Evolutionary conservation across 2,113 vertebrate species (phyloP), one percentile per base, ranked within the genome.

Genomic region (Lycocorax pyrrhopterus): DNA sequence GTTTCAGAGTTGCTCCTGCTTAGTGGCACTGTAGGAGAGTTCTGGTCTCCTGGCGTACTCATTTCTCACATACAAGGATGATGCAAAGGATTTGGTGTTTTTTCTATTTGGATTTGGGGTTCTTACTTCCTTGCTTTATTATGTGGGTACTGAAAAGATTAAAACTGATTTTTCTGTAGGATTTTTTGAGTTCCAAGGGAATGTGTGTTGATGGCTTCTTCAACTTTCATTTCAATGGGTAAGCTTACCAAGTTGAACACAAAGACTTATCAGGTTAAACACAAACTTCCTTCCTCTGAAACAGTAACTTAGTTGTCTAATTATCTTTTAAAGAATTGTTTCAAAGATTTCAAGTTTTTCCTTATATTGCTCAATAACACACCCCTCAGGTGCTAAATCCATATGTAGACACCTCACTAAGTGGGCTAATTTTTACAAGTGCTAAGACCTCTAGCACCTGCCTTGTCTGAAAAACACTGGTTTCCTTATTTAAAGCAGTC

Each of bases 401-500:
- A 33, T 89, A 84, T 37, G 73, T 89, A 96, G 94, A 75, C 90
- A 91, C 80, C 69, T 93, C 93, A 68, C 62, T 94, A 89, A 97
- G 66, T 81, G 86, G 64, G 46, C 80, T 93, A 81, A 81, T 51
- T 94, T 97, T 94, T 73, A 92, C 68, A 92, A 89, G 79, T 84
- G 73, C 88, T 93, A 90, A 93, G 80, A 88, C 73, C 79, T 90
- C 90, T 84, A 94, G 60, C 94, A 96, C 92, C 86, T 93, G 88
- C 60, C 60, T 90, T 10, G 5, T 84, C 90, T 95, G 88, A 95
- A 94, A 88, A 90, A 35, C 9, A 21, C 64, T 47, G 76, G 20
- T 81, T 93, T 93, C 92, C 80, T 93, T 92, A 90, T 95, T 92
- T 89, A 94, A 87, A 94, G 80, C 44, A 62, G 76, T 96, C 30